These are phyloP conservation scores for Coilia nasus DNA, from an alignment of 2,797 vertebrate species.

Conservation along the genomic window DNA sequence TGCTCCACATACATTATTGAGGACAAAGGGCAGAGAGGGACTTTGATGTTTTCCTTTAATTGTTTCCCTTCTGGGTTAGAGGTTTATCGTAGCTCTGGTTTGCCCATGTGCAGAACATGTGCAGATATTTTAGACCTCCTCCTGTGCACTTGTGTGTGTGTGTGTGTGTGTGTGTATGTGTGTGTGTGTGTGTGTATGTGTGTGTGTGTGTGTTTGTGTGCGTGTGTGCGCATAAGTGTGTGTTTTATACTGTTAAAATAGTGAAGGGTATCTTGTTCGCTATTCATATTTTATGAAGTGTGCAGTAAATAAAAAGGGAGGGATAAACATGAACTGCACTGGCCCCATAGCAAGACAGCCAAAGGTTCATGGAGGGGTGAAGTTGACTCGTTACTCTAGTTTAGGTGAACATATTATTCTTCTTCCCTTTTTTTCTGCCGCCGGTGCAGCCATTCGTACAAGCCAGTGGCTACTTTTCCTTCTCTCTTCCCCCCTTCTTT, in stretches of 20 bases:
- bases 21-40: neutral
- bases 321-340: constrained; percentile 42
- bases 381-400: constrained; percentile 32
- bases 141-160: constrained; percentile 12
- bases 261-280: constrained; percentile 36
- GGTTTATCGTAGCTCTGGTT: neutral
- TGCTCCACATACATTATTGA: constrained; percentile 14
- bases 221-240: constrained; percentile 24
- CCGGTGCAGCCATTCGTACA: constrained; percentile 37
- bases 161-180: neutral
- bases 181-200: constrained; percentile 22
- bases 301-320: constrained; percentile 52
- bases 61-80: constrained; percentile 22
- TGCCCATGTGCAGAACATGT: constrained; percentile 45
- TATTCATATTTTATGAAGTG: constrained; percentile 56
- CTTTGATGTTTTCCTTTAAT: constrained; percentile 26
- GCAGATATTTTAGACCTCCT: constrained; percentile 50
- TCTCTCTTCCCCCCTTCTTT: neutral
- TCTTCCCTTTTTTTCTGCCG: constrained; percentile 33
- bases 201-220: neutral
- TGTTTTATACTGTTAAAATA: constrained; percentile 43
- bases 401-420: constrained; percentile 44
- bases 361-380: constrained; percentile 34
- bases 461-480: neutral
- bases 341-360: neutral